Conservation (phyloP, 2,888 invertebrate genomes). For the Carcina quercana region DNA sequence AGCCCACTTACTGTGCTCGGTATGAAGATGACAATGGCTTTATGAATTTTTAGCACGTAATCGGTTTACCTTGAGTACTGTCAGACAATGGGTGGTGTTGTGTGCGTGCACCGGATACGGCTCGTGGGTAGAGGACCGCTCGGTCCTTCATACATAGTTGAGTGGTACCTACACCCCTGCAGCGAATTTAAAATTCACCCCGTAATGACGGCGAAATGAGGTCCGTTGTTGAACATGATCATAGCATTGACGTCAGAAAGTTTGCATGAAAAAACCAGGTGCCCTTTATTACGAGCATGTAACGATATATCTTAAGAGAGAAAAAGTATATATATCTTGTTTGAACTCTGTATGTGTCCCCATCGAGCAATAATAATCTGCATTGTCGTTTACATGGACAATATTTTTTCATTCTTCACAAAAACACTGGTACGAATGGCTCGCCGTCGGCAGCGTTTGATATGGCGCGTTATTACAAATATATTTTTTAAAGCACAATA, state of each 20-base stretch:
- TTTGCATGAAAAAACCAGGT: not conserved
- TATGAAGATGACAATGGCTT: slow-evolving; percentile 48
- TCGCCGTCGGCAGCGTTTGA: slow-evolving; percentile 42
- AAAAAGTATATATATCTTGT: slow-evolving; percentile 42
- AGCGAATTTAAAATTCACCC: slow-evolving; percentile 63
- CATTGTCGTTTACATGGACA: slow-evolving; percentile 55
- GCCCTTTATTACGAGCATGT: too few species aligned
- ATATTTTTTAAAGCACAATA: slow-evolving; percentile 35
- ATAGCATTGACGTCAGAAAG: slow-evolving; percentile 19
- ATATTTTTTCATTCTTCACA: slow-evolving; percentile 56
- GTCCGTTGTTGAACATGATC: slow-evolving; percentile 44
- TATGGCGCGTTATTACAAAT: slow-evolving; percentile 43
- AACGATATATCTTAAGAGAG: slow-evolving; percentile 28
- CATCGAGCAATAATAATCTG: slow-evolving; percentile 55
- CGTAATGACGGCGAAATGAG: slow-evolving; percentile 51
- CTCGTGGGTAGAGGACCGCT: slow-evolving; percentile 35
- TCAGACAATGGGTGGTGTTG: slow-evolving; percentile 50
- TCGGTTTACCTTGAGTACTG: slow-evolving; percentile 57
- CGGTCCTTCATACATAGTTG: slow-evolving; percentile 65
- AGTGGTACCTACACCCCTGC: slow-evolving; percentile 50
- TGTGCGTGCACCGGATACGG: slow-evolving; percentile 56
- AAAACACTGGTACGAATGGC: slow-evolving; percentile 42
- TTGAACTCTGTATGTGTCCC: slow-evolving; percentile 51
- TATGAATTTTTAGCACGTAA: slow-evolving; percentile 66
- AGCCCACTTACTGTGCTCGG: slow-evolving; percentile 41